These are phyloP conservation scores for Eupithecia dodoneata DNA, from an alignment of 2,888 invertebrate genomes.

Conservation along the genomic window DNA sequence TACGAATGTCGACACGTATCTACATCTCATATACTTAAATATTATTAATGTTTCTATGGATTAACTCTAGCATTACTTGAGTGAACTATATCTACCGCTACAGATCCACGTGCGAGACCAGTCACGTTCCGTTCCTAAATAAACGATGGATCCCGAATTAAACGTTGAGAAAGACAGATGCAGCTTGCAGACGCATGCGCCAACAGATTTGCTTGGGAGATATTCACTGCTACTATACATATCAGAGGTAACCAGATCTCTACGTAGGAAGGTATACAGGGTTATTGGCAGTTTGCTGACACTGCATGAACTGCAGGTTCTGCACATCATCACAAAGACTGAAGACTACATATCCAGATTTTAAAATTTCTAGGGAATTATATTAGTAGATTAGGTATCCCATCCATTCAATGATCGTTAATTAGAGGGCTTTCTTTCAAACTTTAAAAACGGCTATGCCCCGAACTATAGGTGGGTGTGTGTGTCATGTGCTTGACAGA, in stretches of 20 bases:
- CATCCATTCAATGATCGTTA: no score
- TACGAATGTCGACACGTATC: not conserved
- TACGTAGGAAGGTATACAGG: not conserved
- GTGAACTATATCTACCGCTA: slow-evolving; percentile 18
- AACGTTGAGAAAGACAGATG: slow-evolving; percentile 33
- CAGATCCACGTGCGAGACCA: slow-evolving; percentile 33
- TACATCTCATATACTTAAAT: not conserved
- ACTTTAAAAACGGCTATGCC: no score
- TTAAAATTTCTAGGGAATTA: no score
- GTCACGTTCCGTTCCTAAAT: slow-evolving; percentile 38
- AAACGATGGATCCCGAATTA: slow-evolving; percentile 37
- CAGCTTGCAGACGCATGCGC: slow-evolving; percentile 15
- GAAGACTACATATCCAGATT: no score
- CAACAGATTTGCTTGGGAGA: slow-evolving; percentile 25
- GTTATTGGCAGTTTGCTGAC: no score
- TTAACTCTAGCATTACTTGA: not conserved
- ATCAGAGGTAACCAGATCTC: not conserved
- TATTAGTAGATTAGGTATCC: no score
- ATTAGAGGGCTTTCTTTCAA: no score
- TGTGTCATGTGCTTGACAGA: no score
- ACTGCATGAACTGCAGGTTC: no score
- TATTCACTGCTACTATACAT: slow-evolving; percentile 9
- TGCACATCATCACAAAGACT: no score
- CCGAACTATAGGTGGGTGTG: no score
- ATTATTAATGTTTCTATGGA: not conserved